These are phyloP conservation scores for Polydrusus cervinus DNA, from an alignment of 2,888 invertebrate species.

Conservation along the genomic window DNA sequence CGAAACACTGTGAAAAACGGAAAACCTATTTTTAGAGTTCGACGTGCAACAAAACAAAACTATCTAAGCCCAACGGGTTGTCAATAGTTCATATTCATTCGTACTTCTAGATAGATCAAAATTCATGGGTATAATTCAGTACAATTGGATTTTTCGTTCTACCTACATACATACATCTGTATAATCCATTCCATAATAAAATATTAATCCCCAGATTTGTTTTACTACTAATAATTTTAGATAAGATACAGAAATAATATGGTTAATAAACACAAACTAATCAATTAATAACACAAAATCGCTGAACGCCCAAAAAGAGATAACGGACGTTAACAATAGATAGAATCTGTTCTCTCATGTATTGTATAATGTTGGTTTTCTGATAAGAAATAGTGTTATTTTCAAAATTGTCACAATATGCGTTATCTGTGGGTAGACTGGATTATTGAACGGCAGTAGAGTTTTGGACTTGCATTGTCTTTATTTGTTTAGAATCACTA, in stretches of 20 bases:
- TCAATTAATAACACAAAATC: constrained; percentile 19
- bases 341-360: constrained; percentile 16
- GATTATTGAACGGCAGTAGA: too few relatives aligned
- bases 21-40: too few relatives aligned
- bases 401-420: background rate
- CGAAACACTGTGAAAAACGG: too few relatives aligned
- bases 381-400: constrained; percentile 4
- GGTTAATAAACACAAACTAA: background rate
- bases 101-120: too few relatives aligned
- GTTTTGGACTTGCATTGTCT: too few relatives aligned
- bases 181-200: background rate
- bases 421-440: background rate
- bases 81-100: too few relatives aligned
- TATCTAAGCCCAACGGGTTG: too few relatives aligned
- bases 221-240: constrained; percentile 8
- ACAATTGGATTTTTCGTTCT: too few relatives aligned
- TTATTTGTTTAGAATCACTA: too few relatives aligned
- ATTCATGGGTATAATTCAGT: too few relatives aligned
- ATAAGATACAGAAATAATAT: background rate
- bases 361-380: constrained; percentile 10
- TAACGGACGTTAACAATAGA: constrained; percentile 3
- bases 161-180: too few relatives aligned
- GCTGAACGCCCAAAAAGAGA: constrained; percentile 4
- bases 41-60: too few relatives aligned
- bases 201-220: constrained; percentile 2